These are phyloP conservation scores for Hemicrepidius hirtus DNA, from an alignment of 2,888 invertebrate genomes.

Conservation along the genomic window DNA sequence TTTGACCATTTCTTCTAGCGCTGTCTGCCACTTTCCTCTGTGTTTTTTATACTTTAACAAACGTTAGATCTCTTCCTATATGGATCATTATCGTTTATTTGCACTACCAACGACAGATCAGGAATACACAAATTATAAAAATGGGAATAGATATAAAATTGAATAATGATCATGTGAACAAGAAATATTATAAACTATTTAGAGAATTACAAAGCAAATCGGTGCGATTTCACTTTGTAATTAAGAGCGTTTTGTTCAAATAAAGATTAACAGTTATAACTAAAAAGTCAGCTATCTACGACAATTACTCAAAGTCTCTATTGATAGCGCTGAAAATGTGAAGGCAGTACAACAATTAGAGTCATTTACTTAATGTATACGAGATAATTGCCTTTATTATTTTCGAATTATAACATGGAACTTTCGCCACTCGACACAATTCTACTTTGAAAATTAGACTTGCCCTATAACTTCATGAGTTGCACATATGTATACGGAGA, in stretches of 20 bases:
- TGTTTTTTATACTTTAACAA: too few relatives aligned
- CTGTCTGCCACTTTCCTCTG: too few relatives aligned
- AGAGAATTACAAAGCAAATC: too few relatives aligned
- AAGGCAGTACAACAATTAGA: constrained; percentile 9
- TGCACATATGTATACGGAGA: constrained; percentile 7
- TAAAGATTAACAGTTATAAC: neutral
- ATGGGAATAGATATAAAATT: too few relatives aligned
- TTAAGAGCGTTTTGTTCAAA: neutral
- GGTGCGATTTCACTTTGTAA: neutral
- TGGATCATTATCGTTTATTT: too few relatives aligned
- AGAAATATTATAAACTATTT: too few relatives aligned
- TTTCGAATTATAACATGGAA: constrained; percentile 37
- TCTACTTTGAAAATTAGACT: constrained; percentile 25
- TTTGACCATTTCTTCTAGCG: too few relatives aligned
- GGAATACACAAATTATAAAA: too few relatives aligned
- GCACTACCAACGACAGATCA: too few relatives aligned
- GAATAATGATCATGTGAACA: too few relatives aligned
- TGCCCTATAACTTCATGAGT: constrained; percentile 14
- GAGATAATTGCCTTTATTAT: constrained; percentile 37
- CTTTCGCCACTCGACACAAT: constrained; percentile 27
- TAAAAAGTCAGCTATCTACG: neutral
- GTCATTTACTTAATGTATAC: constrained; percentile 24
- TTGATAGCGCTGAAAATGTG: constrained; percentile 1
- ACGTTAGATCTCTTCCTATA: too few relatives aligned
- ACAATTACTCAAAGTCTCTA: neutral